A percentile compares a stretch with the other conserved stretches of the same genome.
Conservation (phyloP, 2,888 invertebrate genomes). For the Danaus chrysippus region DNA sequence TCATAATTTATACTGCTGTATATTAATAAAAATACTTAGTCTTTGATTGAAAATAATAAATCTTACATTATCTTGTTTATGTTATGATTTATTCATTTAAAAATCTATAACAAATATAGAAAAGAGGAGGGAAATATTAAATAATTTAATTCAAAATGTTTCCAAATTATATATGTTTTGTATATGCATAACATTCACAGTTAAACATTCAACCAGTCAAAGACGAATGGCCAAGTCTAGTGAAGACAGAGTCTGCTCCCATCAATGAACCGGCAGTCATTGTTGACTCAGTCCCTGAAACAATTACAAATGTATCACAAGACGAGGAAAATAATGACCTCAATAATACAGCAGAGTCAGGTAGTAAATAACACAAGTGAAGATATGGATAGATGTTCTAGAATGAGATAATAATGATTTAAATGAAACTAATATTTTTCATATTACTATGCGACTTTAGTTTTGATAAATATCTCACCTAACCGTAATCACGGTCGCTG, state of each 20-base stretch:
- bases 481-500: too few relatives aligned
- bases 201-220: constrained; percentile 43
- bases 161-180: constrained; percentile 2
- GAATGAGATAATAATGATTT: too few relatives aligned
- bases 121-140: neutral
- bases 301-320: constrained; percentile 14
- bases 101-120: too few relatives aligned
- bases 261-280: constrained; percentile 46
- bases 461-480: too few relatives aligned
- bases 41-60: too few relatives aligned
- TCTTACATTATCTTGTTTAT: too few relatives aligned
- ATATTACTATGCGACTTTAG: too few relatives aligned
- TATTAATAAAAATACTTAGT: too few relatives aligned
- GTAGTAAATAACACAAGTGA: constrained; percentile 17
- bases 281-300: constrained; percentile 25
- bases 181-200: constrained; percentile 36
- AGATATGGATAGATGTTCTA: neutral
- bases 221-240: constrained; percentile 65
- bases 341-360: constrained; percentile 31
- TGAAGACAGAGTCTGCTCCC: constrained; percentile 32
- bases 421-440: too few relatives aligned
- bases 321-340: constrained; percentile 30
- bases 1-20: neutral
- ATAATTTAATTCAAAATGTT: neutral
- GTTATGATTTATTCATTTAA: too few relatives aligned